Evolutionary conservation across 2,888 invertebrate genomes (phyloP), one percentile per base, ranked within the genome.

Genomic region (Andrena camellia): DNA sequence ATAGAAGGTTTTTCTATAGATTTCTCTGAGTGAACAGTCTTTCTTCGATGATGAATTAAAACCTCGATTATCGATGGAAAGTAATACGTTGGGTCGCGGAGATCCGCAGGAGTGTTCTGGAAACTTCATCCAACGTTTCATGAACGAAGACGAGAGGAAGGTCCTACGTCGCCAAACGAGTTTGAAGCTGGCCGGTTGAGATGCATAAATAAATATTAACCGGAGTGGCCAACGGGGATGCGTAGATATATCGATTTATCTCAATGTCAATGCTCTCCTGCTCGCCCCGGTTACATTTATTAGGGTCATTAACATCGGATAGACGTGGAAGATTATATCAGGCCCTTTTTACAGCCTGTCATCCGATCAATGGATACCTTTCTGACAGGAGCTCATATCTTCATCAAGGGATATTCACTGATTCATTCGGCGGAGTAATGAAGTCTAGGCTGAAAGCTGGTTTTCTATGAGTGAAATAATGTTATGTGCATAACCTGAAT

Each of bases 201-300:
- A 89, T 87, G 90, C 90, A 93, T 92, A 93, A 93, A 93, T 93
- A 92, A 93, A 92, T 93, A 92, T 93, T 92, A 92, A 93, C 90
- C 90, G 85, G 86, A 81, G 85, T 84, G 81, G 83, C 84, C 88
- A 90, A 88, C 88, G 86, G 83, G 88, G 89, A 91, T 90, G 88
- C 85, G 86, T 68, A 71, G 90, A 91, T 91, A 91, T 91, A 92
- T 91, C 91, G 89, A 88, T 90, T 91, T 91, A 91, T 92, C 91
- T 90, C 88, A 89, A 90, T 91, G 92, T 91, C 92, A 92, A 89
- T 92, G 91, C 90, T 91, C 90, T 84, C 80, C 60, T 78, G 85
- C 83, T 48, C 60, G 89, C 90, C 90, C 90, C 86, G 92, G 90
- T 92, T 91, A 91, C 91, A 88, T 92, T 92, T 91, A 92, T 92